phyloP scores from a whole-genome alignment of 1,140 invertebrate genomes.

The Calosoma granatense region DNA sequence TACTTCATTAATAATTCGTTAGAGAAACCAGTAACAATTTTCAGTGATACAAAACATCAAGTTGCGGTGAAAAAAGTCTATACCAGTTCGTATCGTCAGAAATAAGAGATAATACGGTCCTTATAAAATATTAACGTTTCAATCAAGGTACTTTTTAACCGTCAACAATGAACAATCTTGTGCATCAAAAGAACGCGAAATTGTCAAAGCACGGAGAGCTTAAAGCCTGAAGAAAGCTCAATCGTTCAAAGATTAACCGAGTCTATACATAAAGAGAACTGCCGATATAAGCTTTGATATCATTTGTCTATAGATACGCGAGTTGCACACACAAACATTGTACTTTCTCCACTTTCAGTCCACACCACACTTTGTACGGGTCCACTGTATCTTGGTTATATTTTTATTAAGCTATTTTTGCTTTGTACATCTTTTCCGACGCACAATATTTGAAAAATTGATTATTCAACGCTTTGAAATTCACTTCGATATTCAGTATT shows the following conservation, averaged over 20 bases:
- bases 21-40: too few species aligned
- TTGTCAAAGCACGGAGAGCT: not conserved
- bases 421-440: not conserved
- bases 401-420: not conserved
- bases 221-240: not conserved
- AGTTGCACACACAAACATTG: not conserved
- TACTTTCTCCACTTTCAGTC: not conserved
- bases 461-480: too few species aligned
- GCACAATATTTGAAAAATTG: not conserved
- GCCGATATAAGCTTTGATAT: not conserved
- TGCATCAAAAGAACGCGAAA: constrained; percentile 2
- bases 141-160: not conserved
- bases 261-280: not conserved
- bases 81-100: too few species aligned
- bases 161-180: not conserved
- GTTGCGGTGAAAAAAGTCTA: too few species aligned
- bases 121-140: constrained; percentile 4
- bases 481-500: too few species aligned
- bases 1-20: too few species aligned
- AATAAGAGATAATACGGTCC: not conserved
- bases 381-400: not conserved
- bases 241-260: constrained; percentile 6
- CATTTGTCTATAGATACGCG: constrained; percentile 5
- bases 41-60: too few species aligned
- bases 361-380: not conserved